Evolutionary conservation across 64 coral and sea anemone species (phyloP).

Genomic region (Montipora foliosa): DNA sequence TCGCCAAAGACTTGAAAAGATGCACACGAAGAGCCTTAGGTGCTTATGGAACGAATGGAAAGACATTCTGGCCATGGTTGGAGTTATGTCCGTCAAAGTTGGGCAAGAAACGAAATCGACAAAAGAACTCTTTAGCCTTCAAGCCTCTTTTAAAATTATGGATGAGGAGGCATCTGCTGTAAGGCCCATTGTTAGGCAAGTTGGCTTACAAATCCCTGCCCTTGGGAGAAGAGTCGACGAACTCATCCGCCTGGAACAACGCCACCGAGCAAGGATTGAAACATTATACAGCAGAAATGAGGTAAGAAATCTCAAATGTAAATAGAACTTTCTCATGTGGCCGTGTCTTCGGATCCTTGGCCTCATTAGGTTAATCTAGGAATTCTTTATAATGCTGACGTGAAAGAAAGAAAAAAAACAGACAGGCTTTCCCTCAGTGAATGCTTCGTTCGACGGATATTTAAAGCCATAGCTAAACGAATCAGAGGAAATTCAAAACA

Average conservation of each 20-base stretch:
- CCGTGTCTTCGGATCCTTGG: too few relatives aligned
- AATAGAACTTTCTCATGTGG: background rate
- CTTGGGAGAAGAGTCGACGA: slow-evolving; percentile 18
- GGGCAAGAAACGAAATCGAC: background rate
- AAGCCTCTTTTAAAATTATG: background rate
- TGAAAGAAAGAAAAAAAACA: too few relatives aligned
- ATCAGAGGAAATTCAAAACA: too few relatives aligned
- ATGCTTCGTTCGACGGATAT: too few relatives aligned
- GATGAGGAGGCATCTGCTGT: slow-evolving; percentile 10
- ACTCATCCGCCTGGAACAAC: slow-evolving; percentile 32
- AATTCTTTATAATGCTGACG: too few relatives aligned
- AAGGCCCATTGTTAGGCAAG: background rate
- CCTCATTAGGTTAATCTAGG: too few relatives aligned
- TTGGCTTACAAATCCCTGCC: background rate
- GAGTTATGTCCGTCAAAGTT: background rate
- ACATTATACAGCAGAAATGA: background rate
- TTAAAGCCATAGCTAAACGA: too few relatives aligned
- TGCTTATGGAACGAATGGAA: background rate
- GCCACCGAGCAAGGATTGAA: slow-evolving; percentile 1
- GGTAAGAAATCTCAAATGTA: background rate
- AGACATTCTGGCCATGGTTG: background rate
- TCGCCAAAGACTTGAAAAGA: background rate
- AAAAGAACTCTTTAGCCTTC: background rate
- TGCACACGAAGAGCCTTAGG: background rate
- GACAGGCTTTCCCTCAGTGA: too few relatives aligned